Conservation (phyloP, 2,113 vertebrate species). For the Anseranas semipalmata region DNA sequence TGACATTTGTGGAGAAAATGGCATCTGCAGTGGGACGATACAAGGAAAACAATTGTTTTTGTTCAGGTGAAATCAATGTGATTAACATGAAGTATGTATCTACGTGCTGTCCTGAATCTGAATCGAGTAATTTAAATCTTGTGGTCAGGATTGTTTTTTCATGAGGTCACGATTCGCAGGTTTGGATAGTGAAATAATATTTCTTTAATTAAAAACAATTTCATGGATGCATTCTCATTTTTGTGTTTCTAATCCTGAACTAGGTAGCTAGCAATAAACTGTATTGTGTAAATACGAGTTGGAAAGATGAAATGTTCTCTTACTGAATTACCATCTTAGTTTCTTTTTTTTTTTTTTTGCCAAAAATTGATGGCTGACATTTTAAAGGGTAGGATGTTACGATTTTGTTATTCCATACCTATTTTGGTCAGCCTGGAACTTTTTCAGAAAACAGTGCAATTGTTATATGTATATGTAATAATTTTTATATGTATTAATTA, state of each 20-base stretch:
- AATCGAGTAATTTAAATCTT: background rate
- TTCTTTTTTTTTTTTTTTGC: background rate
- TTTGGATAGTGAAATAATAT: background rate
- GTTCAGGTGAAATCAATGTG: background rate
- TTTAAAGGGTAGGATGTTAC: background rate
- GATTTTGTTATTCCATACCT: background rate
- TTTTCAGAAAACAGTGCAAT: background rate
- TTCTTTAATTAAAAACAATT: background rate
- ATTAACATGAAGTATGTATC: background rate
- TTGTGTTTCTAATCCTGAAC: background rate
- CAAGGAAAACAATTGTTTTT: background rate
- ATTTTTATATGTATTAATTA: background rate
- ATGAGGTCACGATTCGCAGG: background rate
- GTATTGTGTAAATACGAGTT: fast-evolving
- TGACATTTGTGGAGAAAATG: background rate
- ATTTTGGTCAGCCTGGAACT: background rate
- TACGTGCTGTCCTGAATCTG: background rate
- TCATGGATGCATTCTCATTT: background rate
- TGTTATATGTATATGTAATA: background rate
- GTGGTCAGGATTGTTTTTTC: background rate
- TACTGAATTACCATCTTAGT: background rate
- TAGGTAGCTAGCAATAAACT: background rate
- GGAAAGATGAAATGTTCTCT: background rate
- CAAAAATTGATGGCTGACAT: background rate
- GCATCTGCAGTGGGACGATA: background rate